A percentile compares a stretch with the other conserved stretches of the same genome.
phyloP scores from a whole-genome alignment of 2,888 invertebrate species.

The Hypolimnas misippus region DNA sequence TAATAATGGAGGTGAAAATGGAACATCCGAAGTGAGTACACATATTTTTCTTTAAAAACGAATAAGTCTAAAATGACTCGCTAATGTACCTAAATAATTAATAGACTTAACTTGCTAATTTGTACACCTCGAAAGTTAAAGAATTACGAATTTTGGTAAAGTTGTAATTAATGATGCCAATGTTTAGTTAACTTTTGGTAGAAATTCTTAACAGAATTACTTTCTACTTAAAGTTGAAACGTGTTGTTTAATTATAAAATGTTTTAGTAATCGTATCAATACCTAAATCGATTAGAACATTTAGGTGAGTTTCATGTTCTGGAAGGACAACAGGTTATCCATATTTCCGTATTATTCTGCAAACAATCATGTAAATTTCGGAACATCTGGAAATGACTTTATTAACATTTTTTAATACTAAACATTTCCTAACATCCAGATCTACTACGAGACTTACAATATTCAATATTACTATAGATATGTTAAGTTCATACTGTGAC shows the following conservation, averaged over 20 bases:
- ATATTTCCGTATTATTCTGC: too few relatives aligned
- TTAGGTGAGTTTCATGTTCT: not conserved
- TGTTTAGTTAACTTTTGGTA: conserved; percentile 17
- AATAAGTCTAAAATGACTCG: not conserved
- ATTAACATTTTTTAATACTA: too few relatives aligned
- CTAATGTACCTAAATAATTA: conserved; percentile 24
- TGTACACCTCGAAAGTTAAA: conserved; percentile 20
- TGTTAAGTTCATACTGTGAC: too few relatives aligned
- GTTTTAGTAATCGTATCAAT: not conserved
- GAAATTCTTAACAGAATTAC: conserved; percentile 17
- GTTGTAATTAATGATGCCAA: conserved; percentile 33
- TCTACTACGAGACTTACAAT: too few relatives aligned
- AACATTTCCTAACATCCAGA: too few relatives aligned
- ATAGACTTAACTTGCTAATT: conserved; percentile 26
- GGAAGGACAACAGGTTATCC: too few relatives aligned
- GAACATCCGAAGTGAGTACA: conserved; percentile 93
- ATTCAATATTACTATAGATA: too few relatives aligned
- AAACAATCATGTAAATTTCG: too few relatives aligned
- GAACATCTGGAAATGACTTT: too few relatives aligned
- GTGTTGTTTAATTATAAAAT: conserved; percentile 12
- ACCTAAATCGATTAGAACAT: too few relatives aligned
- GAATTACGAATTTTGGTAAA: conserved; percentile 22
- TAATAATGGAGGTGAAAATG: conserved; percentile 92
- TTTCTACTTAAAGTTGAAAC: conserved; percentile 11
- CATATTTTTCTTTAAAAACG: not conserved